These are phyloP conservation scores for Tryphoninae sp. DNA, from an alignment of 2,888 invertebrate species.

Conservation along the genomic window DNA sequence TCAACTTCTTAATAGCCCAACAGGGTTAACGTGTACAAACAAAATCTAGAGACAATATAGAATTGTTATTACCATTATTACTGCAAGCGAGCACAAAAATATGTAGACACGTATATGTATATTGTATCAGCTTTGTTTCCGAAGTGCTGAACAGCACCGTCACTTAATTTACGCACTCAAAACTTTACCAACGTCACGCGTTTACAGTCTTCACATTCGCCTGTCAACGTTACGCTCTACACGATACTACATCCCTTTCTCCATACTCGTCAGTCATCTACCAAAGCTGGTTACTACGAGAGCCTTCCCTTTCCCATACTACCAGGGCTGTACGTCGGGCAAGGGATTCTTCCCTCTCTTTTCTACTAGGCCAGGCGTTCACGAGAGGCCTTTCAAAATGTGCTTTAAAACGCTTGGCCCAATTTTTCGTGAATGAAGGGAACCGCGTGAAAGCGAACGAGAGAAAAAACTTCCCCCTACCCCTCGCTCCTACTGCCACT, in stretches of 20 bases:
- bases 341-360: slow-evolving; percentile 18
- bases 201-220: slow-evolving; percentile 26
- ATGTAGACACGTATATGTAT: neutral
- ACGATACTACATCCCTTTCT: slow-evolving; percentile 15
- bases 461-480: slow-evolving; percentile 9
- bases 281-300: neutral
- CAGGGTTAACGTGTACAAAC: neutral
- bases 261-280: neutral
- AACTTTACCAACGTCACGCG: slow-evolving; percentile 33
- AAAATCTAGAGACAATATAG: neutral
- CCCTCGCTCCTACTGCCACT: neutral
- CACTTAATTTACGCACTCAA: slow-evolving; percentile 57
- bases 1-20: neutral
- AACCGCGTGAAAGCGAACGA: slow-evolving; percentile 71
- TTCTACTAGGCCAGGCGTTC: slow-evolving; percentile 16
- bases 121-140: neutral
- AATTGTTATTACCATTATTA: neutral
- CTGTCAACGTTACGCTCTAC: slow-evolving; percentile 27
- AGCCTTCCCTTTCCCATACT: neutral
- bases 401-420: slow-evolving; percentile 74
- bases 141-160: slow-evolving; percentile 24
- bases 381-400: slow-evolving; percentile 68
- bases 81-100: neutral
- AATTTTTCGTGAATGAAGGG: slow-evolving; percentile 73
- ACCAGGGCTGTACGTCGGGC: slow-evolving; percentile 22